Percentiles rank a stretch among this genome's conserved stretches.
phyloP scores from a whole-genome alignment of 2,113 vertebrate species.

The Caranx melampygus region DNA sequence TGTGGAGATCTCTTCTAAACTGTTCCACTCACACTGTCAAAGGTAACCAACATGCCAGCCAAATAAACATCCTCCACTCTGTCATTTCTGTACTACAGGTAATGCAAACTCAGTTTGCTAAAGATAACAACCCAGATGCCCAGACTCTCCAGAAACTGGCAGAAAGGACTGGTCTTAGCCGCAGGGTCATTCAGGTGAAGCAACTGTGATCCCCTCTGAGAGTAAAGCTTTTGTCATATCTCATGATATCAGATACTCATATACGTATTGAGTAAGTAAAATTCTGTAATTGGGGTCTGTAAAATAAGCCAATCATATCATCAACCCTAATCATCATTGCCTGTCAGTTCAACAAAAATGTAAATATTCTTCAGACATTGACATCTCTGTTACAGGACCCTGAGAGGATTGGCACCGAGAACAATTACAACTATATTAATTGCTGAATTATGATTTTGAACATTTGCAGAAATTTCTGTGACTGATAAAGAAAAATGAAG shows the following conservation, averaged over 20 bases:
- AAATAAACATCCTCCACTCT: neutral
- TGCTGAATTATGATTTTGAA: neutral
- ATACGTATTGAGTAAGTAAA: too few relatives aligned
- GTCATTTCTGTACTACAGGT: constrained; percentile 83
- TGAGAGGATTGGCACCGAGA: neutral
- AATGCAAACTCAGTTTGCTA: constrained; percentile 98
- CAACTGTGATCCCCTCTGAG: neutral
- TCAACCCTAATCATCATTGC: too few relatives aligned
- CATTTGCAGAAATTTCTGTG: neutral
- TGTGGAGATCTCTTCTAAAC: neutral
- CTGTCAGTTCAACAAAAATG: neutral
- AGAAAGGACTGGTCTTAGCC: constrained; percentile 96
- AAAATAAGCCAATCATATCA: neutral
- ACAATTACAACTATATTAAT: neutral
- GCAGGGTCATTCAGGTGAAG: constrained; percentile 82
- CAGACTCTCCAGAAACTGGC: constrained; percentile 96
- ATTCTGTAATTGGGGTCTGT: neutral
- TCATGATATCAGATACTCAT: neutral
- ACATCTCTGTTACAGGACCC: neutral
- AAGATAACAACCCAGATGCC: constrained; percentile 98
- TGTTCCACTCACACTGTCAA: neutral
- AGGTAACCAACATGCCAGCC: neutral
- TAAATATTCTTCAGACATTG: neutral
- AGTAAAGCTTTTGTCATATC: neutral
- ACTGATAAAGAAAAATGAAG: too few relatives aligned